Percentiles rank a stretch among this genome's conserved stretches.
Conservation (phyloP, 2,888 invertebrate genomes). For the Idaea biselata region DNA sequence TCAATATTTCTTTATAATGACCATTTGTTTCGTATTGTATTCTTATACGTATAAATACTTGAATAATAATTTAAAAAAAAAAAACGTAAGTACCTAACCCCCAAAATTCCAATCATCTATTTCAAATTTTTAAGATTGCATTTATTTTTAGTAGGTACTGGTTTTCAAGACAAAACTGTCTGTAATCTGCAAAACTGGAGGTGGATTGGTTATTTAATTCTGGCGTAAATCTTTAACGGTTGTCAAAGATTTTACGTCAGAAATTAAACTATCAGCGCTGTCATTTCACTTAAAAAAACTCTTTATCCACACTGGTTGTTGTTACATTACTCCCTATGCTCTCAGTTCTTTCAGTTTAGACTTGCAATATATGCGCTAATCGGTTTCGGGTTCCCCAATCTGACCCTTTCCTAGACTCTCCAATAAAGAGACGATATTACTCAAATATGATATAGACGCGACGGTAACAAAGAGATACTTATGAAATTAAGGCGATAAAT, state of each 20-base stretch:
- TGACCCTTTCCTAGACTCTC: slow-evolving; percentile 50
- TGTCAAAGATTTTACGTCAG: too few relatives aligned
- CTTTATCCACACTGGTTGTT: background rate
- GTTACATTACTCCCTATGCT: background rate
- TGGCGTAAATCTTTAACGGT: background rate
- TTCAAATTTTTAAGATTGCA: too few relatives aligned
- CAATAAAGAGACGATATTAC: slow-evolving; percentile 63
- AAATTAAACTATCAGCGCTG: background rate
- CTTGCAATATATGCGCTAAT: slow-evolving; percentile 30
- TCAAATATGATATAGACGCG: slow-evolving; percentile 66
- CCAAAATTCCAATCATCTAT: too few relatives aligned
- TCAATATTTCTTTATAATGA: too few relatives aligned
- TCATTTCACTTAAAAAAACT: background rate
- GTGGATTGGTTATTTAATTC: too few relatives aligned
- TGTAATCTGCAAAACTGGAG: too few relatives aligned
- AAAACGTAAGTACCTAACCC: too few relatives aligned
- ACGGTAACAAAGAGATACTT: slow-evolving; percentile 77
- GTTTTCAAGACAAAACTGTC: too few relatives aligned
- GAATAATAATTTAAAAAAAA: too few relatives aligned
- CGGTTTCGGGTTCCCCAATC: slow-evolving; percentile 42
- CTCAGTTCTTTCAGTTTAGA: background rate
- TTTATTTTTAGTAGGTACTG: too few relatives aligned
- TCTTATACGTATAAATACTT: too few relatives aligned
- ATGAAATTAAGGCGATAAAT: slow-evolving; percentile 80
- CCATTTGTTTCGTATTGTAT: too few relatives aligned